Percentiles rank a stretch among this genome's conserved stretches.
Evolutionary conservation across 2,797 vertebrate species (phyloP).

Genomic region (Garrulus glandarius): DNA sequence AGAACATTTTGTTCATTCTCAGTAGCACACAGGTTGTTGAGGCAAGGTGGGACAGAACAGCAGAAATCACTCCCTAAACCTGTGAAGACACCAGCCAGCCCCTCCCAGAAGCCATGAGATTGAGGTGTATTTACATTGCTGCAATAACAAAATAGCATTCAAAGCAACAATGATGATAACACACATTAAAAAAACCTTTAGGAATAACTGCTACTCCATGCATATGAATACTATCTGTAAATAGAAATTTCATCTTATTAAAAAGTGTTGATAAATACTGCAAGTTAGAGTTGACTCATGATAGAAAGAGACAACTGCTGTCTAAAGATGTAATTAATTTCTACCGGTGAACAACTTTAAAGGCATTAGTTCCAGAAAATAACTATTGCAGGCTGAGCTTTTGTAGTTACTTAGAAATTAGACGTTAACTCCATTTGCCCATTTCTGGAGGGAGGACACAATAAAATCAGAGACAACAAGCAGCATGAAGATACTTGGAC

Average conservation of each 20-base stretch:
- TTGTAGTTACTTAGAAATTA: neutral
- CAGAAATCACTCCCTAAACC: neutral
- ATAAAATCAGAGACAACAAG: neutral
- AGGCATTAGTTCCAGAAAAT: neutral
- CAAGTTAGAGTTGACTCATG: neutral
- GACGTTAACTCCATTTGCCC: fast-evolving
- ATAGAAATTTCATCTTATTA: neutral
- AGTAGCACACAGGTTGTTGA: neutral
- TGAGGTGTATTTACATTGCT: neutral
- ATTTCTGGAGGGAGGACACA: neutral
- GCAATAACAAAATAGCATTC: neutral
- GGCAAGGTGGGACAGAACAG: neutral
- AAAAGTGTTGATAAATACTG: conserved; percentile 6
- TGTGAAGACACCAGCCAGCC: neutral
- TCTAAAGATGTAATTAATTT: neutral
- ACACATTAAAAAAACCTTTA: neutral
- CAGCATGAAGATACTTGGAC: neutral
- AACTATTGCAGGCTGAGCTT: neutral
- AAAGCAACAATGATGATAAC: neutral
- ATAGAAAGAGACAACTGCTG: neutral
- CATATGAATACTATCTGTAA: neutral
- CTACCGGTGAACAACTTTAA: neutral
- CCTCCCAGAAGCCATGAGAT: neutral
- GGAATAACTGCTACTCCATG: neutral
- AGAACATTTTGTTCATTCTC: neutral